Base-by-base conservation (phyloP, 1,140 invertebrate species). In the Odontomachus brunneus region DNA sequence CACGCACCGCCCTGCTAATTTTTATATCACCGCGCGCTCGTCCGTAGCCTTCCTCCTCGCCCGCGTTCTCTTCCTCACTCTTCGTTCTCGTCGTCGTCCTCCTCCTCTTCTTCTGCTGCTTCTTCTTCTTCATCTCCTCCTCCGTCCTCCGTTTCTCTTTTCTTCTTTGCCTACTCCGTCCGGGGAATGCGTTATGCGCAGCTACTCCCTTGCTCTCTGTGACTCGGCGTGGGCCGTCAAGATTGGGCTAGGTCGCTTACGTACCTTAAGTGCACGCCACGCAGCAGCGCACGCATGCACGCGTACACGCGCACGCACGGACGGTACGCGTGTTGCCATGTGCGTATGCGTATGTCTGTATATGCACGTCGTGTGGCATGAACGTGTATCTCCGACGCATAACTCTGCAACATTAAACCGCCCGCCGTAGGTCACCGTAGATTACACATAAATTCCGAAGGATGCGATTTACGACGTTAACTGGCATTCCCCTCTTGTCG, bases 1-100 rank as follows among this genome's bases (percentile, higher is more conserved):
- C 91, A 93, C 92, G 92, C 92, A 93, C 81, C 89, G 91, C 89
- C 89, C 90, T 90, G 84, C 88, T 89, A 91, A 91, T 88, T 91
- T 90, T 90, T 84, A 82, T 65, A 89, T 62, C 80, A 76, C 26
- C 60, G 60, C 60, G 57, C 72, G 74, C 60, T 22, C 33, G 57
- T 78, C 55, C 66, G 62, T 69, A 69, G 63, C 76, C 63, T 57
- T 82, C 65, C 76, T 84, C 48, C 44, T 83, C 24, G 15, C 22
- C n/a, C 44, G 57, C 63, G 29, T 55, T 75, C 65, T 65, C 24
- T 71, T 53, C 60, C 82, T 88, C 74, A 60, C 73, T 81, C 55
- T 22, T 74, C 73, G 49, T 24, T 53, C 73, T 81, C 55, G 22
- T 74, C 73, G 49, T 24, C 60, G 74, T 87, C 57, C 80, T 87